Base-by-base conservation (phyloP, 64 coral and sea anemone genomes). In the Trachythela sp. region DNA sequence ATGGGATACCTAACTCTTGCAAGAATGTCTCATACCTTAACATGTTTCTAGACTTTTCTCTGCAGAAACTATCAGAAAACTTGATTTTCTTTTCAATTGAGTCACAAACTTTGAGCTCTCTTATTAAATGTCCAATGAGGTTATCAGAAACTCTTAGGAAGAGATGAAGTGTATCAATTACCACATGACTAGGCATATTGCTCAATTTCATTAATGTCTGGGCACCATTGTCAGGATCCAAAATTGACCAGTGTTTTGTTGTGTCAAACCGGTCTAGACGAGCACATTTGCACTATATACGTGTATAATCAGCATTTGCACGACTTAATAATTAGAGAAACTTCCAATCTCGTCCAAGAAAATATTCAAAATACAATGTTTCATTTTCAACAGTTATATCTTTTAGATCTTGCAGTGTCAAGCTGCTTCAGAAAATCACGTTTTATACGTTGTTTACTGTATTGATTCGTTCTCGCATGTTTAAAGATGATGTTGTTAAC, bases 1-100 rank as follows among this genome's bases (percentile, higher is more conserved):
- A 77, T n/a, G 71, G 71, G 13, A 77, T 77, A n/a, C 71, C 71
- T 35, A 77, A 77, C 2, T 77, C 71, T 77, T 77, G 71, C 71
- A 77, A 77, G 26, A 22, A 77, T 29, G 13, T 77, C 30, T 77
- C 71, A 77, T 77, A 77, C 17, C 26, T 13, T 10, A n/a, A 6
- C 71, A 77, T 77, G 30, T 35, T 2, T 27, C 32, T 77, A 6
- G 4, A 77, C 30, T 77, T 77, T 32, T 77, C 71, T 35, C 71
- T 13, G 7, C 30, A 3, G 30, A 77, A 77, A n/a, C 59, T 14
- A 68, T 68, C 59, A 6, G 59, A 68, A 68, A 68, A 68, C 18
- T 68, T 68, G 59, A 68, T 68, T 68, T 31, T 68, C 18, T 68
- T 68, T 68, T 31, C 20, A 68, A n/a, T n/a, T 22, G 30, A 68